Evolutionary conservation across 2,113 vertebrate genomes (phyloP).

Genomic region (Dromiciops gliroides): DNA sequence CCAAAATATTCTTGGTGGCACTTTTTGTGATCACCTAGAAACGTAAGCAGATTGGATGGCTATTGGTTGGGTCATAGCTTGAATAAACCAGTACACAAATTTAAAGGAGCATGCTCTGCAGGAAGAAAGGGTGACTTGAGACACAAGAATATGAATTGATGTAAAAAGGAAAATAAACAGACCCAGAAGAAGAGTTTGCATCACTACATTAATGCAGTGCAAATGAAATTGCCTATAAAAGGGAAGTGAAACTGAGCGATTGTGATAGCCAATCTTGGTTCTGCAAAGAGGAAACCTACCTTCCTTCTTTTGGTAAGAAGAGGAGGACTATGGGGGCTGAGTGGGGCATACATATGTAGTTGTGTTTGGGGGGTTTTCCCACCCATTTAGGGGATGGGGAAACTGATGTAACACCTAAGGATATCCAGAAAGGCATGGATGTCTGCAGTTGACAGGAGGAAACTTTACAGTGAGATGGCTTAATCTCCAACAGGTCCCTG

Average conservation of each 20-base stretch:
- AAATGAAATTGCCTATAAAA: not conserved
- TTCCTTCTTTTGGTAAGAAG: not conserved
- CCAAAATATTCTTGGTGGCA: not conserved
- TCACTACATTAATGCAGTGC: not conserved
- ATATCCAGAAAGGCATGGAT: not conserved
- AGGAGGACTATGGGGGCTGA: not conserved
- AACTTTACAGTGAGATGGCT: conserved; percentile 35
- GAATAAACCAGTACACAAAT: not conserved
- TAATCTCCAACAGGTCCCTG: conserved; percentile 10
- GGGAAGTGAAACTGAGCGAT: not conserved
- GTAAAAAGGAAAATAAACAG: not conserved
- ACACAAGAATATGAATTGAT: not conserved
- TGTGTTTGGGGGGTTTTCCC: not conserved
- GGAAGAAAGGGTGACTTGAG: not conserved
- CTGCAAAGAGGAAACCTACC: not conserved
- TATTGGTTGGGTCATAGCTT: not conserved
- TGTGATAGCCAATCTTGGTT: not conserved
- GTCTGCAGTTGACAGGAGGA: not conserved
- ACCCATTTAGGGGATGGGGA: not conserved
- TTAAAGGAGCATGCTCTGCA: not conserved
- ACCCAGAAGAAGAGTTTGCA: not conserved
- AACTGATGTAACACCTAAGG: not conserved
- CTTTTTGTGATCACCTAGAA: not conserved
- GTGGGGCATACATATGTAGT: not conserved
- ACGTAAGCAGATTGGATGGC: not conserved